Conservation (phyloP, 2,797 vertebrate genomes). For the Lates japonicus region DNA sequence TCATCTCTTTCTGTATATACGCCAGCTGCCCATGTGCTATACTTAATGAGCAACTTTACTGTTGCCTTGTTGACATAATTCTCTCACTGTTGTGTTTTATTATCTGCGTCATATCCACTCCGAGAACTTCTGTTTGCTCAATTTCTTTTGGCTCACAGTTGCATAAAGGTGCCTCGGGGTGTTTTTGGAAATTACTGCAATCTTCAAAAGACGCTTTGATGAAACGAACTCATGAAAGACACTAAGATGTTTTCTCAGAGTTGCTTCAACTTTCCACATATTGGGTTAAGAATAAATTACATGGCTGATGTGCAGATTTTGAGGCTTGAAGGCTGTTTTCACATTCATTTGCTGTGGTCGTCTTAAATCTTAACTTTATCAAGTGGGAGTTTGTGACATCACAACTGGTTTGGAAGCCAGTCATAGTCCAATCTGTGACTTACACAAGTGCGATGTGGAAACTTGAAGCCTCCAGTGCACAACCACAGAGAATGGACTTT, state of each 20-base stretch:
- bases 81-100: conserved; percentile 49
- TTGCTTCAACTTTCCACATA: conserved; percentile 3
- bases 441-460: neutral
- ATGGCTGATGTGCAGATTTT: neutral
- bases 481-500: neutral
- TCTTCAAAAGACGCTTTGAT: conserved; percentile 27
- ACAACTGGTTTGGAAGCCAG: neutral
- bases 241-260: neutral
- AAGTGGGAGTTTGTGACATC: neutral
- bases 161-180: conserved; percentile 26
- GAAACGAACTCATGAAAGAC: neutral
- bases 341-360: neutral
- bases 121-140: conserved; percentile 17
- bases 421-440: neutral
- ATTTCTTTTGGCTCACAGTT: conserved; percentile 28
- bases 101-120: conserved; percentile 8
- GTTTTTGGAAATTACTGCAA: conserved; percentile 9
- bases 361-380: neutral
- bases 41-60: conserved; percentile 60
- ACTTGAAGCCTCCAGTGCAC: neutral
- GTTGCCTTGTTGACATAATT: conserved; percentile 49
- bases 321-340: neutral
- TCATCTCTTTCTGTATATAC: conserved; percentile 19
- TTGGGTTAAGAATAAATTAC: neutral
- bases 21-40: conserved; percentile 38